Evolutionary conservation across 2,888 invertebrate genomes (phyloP).

Genomic region (Perithous albicinctus): DNA sequence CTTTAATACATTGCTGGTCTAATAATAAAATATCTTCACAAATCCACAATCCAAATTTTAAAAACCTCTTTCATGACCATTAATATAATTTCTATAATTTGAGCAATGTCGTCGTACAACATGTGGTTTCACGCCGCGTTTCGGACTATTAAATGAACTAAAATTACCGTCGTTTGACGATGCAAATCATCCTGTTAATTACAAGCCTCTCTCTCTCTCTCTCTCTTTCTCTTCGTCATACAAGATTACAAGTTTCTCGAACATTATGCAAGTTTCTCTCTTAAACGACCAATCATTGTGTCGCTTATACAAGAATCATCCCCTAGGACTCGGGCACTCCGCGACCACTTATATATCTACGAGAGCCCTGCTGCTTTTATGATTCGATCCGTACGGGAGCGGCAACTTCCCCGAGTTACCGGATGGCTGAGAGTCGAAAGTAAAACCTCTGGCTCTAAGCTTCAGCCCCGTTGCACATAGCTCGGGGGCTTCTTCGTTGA

Average conservation of each 20-base stretch:
- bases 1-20: no score
- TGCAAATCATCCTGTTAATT: not conserved
- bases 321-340: not conserved
- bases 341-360: not conserved
- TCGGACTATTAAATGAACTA: no score
- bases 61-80: no score
- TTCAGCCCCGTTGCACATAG: not conserved
- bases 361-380: conserved; percentile 16
- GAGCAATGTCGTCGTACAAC: no score
- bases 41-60: no score
- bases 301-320: not conserved
- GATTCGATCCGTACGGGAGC: conserved; percentile 27
- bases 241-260: not conserved
- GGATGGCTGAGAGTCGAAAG: not conserved
- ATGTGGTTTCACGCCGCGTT: no score
- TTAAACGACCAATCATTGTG: not conserved
- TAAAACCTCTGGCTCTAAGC: conserved; percentile 26
- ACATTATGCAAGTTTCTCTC: not conserved
- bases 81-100: not conserved
- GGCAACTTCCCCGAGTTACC: conserved; percentile 6
- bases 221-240: not conserved
- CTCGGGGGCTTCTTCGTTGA: not conserved
- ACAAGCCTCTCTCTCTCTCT: no score
- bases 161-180: not conserved
- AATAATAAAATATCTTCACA: no score